phyloP scores from a whole-genome alignment of 1,140 invertebrate species.

The Nylanderia fulva region DNA sequence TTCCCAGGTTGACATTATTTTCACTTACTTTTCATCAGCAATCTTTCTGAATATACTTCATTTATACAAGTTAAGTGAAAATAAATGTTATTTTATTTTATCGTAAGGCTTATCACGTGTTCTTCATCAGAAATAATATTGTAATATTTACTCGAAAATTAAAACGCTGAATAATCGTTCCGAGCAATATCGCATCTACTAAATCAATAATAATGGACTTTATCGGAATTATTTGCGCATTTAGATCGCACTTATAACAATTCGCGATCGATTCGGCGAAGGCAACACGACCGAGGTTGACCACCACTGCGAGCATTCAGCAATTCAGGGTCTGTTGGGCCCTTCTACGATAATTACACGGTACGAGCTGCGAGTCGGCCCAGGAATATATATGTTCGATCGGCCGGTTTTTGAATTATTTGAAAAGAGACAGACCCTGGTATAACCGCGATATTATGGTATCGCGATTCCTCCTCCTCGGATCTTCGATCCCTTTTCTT shows the following conservation, averaged over 20 bases:
- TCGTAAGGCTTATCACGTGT: neutral
- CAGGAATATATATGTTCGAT: slow-evolving; percentile 86
- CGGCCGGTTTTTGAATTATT: slow-evolving; percentile 86
- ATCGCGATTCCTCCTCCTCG: slow-evolving; percentile 81
- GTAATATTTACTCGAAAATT: slow-evolving; percentile 31
- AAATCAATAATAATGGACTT: slow-evolving; percentile 64
- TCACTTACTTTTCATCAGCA: no score
- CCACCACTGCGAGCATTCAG: slow-evolving; percentile 83
- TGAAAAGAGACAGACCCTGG: slow-evolving; percentile 85
- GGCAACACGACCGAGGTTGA: slow-evolving; percentile 76
- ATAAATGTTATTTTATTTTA: slow-evolving; percentile 1
- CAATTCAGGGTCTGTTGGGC: slow-evolving; percentile 81
- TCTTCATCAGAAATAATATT: neutral
- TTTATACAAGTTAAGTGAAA: neutral
- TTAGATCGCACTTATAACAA: slow-evolving; percentile 24
- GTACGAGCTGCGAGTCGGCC: slow-evolving; percentile 81
- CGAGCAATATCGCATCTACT: slow-evolving; percentile 53
- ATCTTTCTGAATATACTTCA: no score
- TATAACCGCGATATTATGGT: slow-evolving; percentile 84
- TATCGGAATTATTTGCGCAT: slow-evolving; percentile 54
- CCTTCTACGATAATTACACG: slow-evolving; percentile 86
- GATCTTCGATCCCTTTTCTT: slow-evolving; percentile 73
- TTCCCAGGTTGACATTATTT: no score
- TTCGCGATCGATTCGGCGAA: slow-evolving; percentile 42
- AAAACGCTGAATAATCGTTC: slow-evolving; percentile 8